These are phyloP conservation scores for Lochmaea crataegi DNA, from an alignment of 2,888 invertebrate species.

Conservation along the genomic window DNA sequence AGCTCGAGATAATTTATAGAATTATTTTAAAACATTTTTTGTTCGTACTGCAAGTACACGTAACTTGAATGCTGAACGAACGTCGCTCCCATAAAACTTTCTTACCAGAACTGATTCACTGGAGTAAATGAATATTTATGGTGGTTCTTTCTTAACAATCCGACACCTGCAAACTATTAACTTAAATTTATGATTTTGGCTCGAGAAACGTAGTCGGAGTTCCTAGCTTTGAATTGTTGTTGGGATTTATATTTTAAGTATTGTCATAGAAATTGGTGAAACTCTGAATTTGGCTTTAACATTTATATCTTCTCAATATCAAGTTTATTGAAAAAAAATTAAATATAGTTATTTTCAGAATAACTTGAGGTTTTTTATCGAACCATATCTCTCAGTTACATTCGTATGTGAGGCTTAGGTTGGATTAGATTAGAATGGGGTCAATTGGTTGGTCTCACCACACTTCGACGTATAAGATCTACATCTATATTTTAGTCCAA, in stretches of 20 bases:
- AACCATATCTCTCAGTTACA: no score
- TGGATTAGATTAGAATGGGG: no score
- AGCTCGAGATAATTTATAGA: constrained; percentile 29
- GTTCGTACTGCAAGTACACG: background rate
- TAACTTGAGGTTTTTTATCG: no score
- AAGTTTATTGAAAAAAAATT: background rate
- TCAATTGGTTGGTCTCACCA: no score
- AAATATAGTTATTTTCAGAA: no score
- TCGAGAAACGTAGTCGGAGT: background rate
- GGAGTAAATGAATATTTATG: constrained; percentile 31
- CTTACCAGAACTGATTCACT: constrained; percentile 25
- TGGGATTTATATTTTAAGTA: constrained; percentile 1
- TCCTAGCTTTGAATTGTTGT: constrained; percentile 1
- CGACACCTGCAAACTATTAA: constrained; percentile 16
- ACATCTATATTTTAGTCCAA: no score
- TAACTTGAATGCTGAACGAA: constrained; percentile 15
- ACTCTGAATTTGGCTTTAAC: background rate
- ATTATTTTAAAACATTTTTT: constrained; percentile 15
- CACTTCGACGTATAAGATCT: no score
- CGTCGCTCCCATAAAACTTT: constrained; percentile 25
- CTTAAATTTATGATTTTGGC: constrained; percentile 8
- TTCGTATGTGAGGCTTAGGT: no score
- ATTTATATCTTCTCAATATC: background rate
- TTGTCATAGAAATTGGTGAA: background rate
- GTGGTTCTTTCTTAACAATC: constrained; percentile 13